Percentiles rank a stretch among this genome's conserved stretches.
Evolutionary conservation across 2,797 vertebrate species (phyloP).

Genomic region (Netta rufina): DNA sequence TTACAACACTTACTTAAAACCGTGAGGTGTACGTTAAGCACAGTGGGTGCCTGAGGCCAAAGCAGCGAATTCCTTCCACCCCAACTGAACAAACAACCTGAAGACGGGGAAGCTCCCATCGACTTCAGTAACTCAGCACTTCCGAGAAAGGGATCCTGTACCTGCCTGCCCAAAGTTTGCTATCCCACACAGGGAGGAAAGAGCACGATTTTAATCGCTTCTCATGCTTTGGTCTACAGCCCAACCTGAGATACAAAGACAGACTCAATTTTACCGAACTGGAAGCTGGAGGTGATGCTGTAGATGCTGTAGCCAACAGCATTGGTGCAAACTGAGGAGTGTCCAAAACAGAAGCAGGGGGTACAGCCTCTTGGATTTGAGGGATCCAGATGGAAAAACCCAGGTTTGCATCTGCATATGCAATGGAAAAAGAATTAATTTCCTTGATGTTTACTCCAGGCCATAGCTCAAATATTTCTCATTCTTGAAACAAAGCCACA

Average conservation of each 20-base stretch:
- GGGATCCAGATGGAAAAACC: conserved; percentile 92
- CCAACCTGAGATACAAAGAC: not conserved
- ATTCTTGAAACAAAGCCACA: conserved; percentile 11
- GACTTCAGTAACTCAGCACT: not conserved
- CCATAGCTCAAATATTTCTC: not conserved
- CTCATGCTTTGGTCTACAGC: not conserved
- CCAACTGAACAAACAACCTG: not conserved
- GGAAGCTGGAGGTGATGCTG: conserved; percentile 84
- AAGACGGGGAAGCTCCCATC: not conserved
- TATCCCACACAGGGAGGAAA: not conserved
- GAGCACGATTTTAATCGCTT: accelerated
- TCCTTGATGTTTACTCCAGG: not conserved
- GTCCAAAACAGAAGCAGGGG: conserved; percentile 95
- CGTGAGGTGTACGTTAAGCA: accelerated
- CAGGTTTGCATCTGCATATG: conserved; percentile 90
- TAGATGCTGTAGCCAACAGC: conserved; percentile 86
- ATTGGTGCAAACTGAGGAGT: conserved; percentile 92
- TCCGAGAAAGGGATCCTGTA: not conserved
- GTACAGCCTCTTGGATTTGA: conserved; percentile 90
- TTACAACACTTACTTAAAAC: not conserved
- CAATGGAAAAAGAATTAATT: conserved; percentile 12
- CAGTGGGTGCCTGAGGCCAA: not conserved
- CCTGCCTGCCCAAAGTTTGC: not conserved
- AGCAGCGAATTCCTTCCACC: not conserved
- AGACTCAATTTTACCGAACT: conserved; percentile 79